These are phyloP conservation scores for Sorex fumeus DNA, from an alignment of 2,113 vertebrate genomes.

Conservation along the genomic window DNA sequence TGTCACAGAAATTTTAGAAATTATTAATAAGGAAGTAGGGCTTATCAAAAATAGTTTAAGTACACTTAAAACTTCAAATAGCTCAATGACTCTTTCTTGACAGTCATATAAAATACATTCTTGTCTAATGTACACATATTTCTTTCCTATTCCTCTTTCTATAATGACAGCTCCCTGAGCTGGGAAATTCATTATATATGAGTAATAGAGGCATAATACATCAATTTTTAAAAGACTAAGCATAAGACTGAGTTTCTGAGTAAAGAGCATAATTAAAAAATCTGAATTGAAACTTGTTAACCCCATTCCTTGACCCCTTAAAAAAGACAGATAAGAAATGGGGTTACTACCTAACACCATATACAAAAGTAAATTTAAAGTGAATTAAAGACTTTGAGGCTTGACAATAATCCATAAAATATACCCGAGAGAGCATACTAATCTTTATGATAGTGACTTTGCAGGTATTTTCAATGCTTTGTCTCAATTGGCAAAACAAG, in stretches of 20 bases:
- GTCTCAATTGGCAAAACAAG: too few species aligned
- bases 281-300: not conserved
- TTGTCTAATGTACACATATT: not conserved
- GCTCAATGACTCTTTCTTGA: slow-evolving; percentile 56
- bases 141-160: not conserved
- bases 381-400: too few species aligned
- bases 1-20: not conserved
- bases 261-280: not conserved
- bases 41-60: not conserved
- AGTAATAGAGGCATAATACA: not conserved
- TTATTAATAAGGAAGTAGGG: slow-evolving; percentile 6
- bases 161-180: not conserved
- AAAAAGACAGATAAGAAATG: too few species aligned
- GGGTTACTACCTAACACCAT: too few species aligned
- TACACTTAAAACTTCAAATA: slow-evolving; percentile 47
- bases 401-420: too few species aligned
- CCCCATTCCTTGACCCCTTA: too few species aligned
- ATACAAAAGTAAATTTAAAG: too few species aligned
- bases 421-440: too few species aligned
- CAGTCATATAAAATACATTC: not conserved
- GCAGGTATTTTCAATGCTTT: too few species aligned
- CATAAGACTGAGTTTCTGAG: not conserved
- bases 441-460: too few species aligned
- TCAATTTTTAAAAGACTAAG: slow-evolving; percentile 1
- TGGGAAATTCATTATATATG: not conserved